A percentile compares a stretch with the other conserved stretches of the same genome.
Evolutionary conservation across 2,888 invertebrate species (phyloP).

Genomic region (Leptinotarsa peninsularis): DNA sequence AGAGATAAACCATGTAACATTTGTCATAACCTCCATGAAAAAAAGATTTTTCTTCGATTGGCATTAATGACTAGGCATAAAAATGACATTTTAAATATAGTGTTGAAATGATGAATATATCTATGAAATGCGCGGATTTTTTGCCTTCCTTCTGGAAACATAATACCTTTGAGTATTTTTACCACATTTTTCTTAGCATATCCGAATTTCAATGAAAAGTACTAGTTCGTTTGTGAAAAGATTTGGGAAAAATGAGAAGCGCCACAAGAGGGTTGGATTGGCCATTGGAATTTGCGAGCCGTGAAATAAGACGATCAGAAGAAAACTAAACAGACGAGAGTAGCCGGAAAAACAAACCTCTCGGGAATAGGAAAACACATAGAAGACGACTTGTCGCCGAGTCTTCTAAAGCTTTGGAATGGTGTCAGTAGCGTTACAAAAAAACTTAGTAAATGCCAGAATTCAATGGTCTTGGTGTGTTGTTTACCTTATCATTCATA

Average conservation of each 20-base stretch:
- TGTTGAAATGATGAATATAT: no score
- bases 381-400: constrained; percentile 43
- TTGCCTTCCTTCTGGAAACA: no score
- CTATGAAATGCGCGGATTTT: no score
- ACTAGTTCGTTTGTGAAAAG: background rate
- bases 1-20: no score
- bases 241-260: background rate
- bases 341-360: constrained; percentile 47
- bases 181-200: no score
- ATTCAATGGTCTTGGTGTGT: no score
- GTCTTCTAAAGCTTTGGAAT: constrained; percentile 36
- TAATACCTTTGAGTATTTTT: no score
- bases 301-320: constrained; percentile 65
- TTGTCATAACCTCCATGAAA: no score
- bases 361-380: constrained; percentile 50
- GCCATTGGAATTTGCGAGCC: constrained; percentile 62
- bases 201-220: background rate
- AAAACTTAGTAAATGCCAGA: background rate
- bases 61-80: no score
- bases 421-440: constrained; percentile 27
- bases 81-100: no score
- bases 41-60: no score
- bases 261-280: constrained; percentile 21
- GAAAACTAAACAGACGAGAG: constrained; percentile 57
- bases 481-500: no score